Percentiles rank a stretch among this genome's conserved stretches.
These are phyloP conservation scores for Conus ventricosus DNA, from an alignment of 1,140 invertebrate species.

Conservation along the genomic window DNA sequence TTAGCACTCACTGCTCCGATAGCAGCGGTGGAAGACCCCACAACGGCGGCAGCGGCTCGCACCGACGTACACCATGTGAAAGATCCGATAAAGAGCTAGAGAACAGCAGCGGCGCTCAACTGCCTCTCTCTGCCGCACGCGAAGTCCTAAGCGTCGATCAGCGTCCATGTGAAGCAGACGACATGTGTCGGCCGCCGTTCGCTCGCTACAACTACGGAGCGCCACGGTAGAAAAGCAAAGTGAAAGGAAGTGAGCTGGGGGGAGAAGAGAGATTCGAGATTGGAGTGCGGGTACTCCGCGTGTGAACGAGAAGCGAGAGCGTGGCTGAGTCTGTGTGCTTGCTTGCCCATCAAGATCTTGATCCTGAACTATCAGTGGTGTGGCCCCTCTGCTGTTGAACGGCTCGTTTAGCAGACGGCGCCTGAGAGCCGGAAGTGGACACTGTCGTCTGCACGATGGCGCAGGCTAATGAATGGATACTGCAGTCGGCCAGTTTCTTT, in stretches of 20 bases:
- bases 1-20: too few relatives aligned
- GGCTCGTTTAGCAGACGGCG: slow-evolving; percentile 44
- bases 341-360: background rate
- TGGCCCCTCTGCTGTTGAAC: background rate
- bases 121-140: background rate
- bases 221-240: background rate
- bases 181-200: background rate
- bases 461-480: slow-evolving; percentile 53
- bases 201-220: background rate
- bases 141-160: too few relatives aligned
- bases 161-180: background rate
- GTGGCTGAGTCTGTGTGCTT: background rate
- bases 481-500: slow-evolving; percentile 53
- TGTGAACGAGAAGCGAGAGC: background rate
- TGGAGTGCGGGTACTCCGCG: background rate
- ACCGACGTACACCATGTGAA: too few relatives aligned
- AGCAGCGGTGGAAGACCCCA: too few relatives aligned
- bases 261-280: background rate
- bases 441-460: slow-evolving; percentile 48
- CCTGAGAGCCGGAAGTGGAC: slow-evolving; percentile 45
- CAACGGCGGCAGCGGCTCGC: too few relatives aligned
- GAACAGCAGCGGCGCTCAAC: background rate
- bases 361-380: background rate
- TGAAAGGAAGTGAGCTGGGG: background rate
- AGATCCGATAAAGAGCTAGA: background rate